These are phyloP conservation scores for Platerodrilus igneus DNA, from an alignment of 2,888 invertebrate genomes.

Conservation along the genomic window DNA sequence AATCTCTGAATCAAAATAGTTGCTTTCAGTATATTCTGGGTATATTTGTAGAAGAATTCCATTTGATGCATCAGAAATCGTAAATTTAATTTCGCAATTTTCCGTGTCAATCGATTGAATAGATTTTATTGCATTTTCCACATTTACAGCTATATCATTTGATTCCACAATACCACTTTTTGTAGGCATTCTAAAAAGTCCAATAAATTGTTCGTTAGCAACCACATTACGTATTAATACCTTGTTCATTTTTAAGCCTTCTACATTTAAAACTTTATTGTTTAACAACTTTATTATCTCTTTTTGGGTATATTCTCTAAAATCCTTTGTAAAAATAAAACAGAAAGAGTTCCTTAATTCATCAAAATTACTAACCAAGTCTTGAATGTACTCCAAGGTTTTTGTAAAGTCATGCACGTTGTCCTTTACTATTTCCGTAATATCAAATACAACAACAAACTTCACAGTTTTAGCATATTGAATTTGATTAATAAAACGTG, in stretches of 20 bases:
- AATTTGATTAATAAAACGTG: slow-evolving; percentile 8
- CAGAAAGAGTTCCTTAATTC: neutral
- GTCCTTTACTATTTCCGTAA: slow-evolving; percentile 5
- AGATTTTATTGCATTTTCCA: slow-evolving; percentile 4
- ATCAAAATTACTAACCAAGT: slow-evolving; percentile 5
- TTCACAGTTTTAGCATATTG: slow-evolving; percentile 7
- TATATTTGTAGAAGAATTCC: slow-evolving; percentile 7
- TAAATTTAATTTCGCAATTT: slow-evolving; percentile 10
- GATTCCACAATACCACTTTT: neutral
- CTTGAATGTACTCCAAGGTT: slow-evolving; percentile 4
- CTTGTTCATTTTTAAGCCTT: neutral
- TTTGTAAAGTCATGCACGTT: slow-evolving; percentile 9
- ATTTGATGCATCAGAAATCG: slow-evolving; percentile 8
- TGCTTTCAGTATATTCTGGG: slow-evolving; percentile 11
- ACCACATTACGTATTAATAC: slow-evolving; percentile 6
- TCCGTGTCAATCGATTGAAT: neutral
- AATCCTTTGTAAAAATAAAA: slow-evolving; percentile 12
- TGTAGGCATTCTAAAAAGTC: slow-evolving; percentile 8
- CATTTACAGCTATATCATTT: neutral
- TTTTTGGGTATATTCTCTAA: neutral
- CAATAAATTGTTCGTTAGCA: neutral
- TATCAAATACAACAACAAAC: slow-evolving; percentile 10
- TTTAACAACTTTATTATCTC: slow-evolving; percentile 3
- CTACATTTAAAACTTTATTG: slow-evolving; percentile 8
- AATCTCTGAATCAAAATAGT: slow-evolving; percentile 3